Conservation (phyloP, 2,797 vertebrate genomes). For the Darevskia mixta region DNA sequence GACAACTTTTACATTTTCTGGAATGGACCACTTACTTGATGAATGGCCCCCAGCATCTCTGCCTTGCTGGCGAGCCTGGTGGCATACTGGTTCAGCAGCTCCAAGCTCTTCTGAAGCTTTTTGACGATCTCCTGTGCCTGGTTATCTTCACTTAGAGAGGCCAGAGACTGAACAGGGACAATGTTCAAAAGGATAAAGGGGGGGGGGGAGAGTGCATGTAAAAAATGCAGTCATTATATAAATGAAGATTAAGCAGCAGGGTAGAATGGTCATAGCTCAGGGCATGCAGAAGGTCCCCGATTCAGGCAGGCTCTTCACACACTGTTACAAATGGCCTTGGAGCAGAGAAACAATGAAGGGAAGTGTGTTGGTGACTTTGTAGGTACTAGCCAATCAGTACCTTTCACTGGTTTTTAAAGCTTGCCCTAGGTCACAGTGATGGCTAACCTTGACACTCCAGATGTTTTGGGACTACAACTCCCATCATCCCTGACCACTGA, state of each 20-base stretch:
- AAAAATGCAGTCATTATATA: background rate
- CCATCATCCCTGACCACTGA: no score
- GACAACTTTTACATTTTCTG: background rate
- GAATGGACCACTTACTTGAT: slow-evolving; percentile 85
- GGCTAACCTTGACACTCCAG: no score
- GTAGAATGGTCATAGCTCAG: background rate
- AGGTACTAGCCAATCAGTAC: background rate
- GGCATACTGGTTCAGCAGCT: slow-evolving; percentile 90
- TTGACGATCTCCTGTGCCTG: slow-evolving; percentile 93
- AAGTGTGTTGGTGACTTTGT: background rate
- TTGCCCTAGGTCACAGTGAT: no score
- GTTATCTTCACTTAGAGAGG: slow-evolving; percentile 90
- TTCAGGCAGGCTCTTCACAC: no score
- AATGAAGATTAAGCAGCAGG: background rate
- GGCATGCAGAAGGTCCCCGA: no score
- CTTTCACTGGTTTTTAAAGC: background rate
- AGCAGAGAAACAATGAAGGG: background rate
- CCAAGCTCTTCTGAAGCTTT: slow-evolving; percentile 91
- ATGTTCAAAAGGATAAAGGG: background rate
- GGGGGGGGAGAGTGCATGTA: background rate
- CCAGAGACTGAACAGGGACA: slow-evolving; percentile 82
- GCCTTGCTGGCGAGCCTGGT: slow-evolving; percentile 91
- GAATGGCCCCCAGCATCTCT: slow-evolving; percentile 96
- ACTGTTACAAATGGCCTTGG: background rate
- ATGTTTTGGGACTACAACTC: no score